These are phyloP conservation scores for Mythimna vitellina DNA, from an alignment of 2,888 invertebrate species.

Conservation along the genomic window DNA sequence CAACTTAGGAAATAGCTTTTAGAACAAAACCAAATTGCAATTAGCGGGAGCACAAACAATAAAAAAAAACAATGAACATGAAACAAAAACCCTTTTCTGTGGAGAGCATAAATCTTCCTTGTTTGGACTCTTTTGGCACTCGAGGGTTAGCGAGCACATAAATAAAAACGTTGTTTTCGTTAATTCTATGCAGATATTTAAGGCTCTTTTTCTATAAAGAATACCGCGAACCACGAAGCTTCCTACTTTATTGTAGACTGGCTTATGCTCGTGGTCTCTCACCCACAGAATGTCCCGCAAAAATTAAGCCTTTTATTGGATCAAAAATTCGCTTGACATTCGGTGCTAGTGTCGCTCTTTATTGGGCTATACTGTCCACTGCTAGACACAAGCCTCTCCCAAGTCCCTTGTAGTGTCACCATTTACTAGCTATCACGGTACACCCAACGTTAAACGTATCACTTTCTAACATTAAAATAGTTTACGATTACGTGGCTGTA, in stretches of 20 bases:
- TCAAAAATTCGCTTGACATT: no score
- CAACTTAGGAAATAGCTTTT: constrained; percentile 35
- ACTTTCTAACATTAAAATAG: no score
- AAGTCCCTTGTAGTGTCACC: no score
- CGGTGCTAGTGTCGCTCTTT: no score
- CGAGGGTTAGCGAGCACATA: constrained; percentile 74
- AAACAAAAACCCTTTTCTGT: constrained; percentile 76
- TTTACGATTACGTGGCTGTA: no score
- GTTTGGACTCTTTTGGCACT: constrained; percentile 74
- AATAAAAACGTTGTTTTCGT: constrained; percentile 76
- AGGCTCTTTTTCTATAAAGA: constrained; percentile 20
- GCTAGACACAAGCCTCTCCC: no score
- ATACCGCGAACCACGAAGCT: neutral
- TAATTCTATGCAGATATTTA: constrained; percentile 45
- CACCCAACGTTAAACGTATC: no score
- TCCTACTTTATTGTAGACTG: neutral
- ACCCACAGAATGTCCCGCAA: no score
- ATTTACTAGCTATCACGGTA: no score
- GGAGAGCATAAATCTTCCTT: constrained; percentile 80
- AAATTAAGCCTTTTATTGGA: no score
- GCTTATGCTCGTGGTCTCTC: no score
- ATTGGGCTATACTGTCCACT: no score
- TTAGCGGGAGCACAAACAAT: constrained; percentile 70
- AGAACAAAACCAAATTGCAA: constrained; percentile 70
- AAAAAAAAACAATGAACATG: constrained; percentile 73